Conservation (phyloP, 2,113 vertebrate genomes). For the Etheostoma cragini region DNA sequence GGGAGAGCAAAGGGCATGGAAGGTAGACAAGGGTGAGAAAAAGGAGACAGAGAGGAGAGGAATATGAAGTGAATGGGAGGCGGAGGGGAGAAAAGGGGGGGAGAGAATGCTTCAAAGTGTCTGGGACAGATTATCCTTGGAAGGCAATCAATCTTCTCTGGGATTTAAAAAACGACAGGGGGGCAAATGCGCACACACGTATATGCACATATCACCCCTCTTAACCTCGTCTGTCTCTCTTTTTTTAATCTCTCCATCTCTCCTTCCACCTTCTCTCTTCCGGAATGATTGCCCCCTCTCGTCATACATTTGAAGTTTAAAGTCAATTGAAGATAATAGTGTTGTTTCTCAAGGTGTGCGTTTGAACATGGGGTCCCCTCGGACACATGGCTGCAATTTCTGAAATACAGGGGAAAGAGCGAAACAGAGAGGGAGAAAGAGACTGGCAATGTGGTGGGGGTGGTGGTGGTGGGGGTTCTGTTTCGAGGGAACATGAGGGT, state of each 20-base stretch:
- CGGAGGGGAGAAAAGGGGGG: neutral
- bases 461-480: neutral
- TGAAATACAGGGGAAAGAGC: constrained; percentile 22
- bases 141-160: constrained; percentile 78
- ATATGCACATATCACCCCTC: constrained; percentile 53
- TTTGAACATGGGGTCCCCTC: constrained; percentile 62
- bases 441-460: constrained; percentile 11
- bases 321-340: constrained; percentile 66
- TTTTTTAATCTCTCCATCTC: constrained; percentile 61
- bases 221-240: constrained; percentile 59
- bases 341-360: constrained; percentile 69
- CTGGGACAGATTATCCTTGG: constrained; percentile 82
- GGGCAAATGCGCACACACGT: constrained; percentile 20
- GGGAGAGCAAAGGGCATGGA: constrained; percentile 57
- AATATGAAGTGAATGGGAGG: constrained; percentile 34
- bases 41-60: constrained; percentile 24
- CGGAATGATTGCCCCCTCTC: constrained; percentile 23
- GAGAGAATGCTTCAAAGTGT: constrained; percentile 58
- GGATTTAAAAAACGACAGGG: constrained; percentile 54
- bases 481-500: constrained; percentile 52
- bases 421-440: constrained; percentile 26
- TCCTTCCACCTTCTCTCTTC: constrained; percentile 43
- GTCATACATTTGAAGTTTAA: constrained; percentile 39
- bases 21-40: constrained; percentile 47
- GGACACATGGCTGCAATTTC: constrained; percentile 78